A percentile compares a stretch with the other conserved stretches of the same genome.
phyloP scores from a whole-genome alignment of 2,888 invertebrate genomes.

The Aspidiotus rigidus region DNA sequence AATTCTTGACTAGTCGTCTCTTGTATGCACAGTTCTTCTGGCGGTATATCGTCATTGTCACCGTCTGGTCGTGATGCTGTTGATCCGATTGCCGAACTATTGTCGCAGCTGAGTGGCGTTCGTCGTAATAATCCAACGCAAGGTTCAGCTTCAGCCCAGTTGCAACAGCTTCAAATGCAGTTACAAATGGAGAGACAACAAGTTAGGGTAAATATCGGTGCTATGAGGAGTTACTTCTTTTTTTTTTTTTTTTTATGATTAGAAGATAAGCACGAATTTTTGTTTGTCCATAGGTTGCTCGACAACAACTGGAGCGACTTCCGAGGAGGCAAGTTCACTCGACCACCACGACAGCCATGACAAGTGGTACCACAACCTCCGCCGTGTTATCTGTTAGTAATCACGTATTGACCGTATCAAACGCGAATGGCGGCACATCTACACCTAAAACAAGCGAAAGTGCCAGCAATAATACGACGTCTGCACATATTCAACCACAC shows the following conservation, averaged over 20 bases:
- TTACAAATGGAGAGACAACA: slow-evolving; percentile 82
- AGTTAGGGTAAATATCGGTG: slow-evolving; percentile 50
- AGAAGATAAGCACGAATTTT: too few relatives aligned
- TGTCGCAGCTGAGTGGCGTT: slow-evolving; percentile 90
- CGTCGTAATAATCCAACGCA: slow-evolving; percentile 50
- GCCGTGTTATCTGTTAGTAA: slow-evolving; percentile 36
- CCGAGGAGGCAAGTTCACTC: slow-evolving; percentile 71
- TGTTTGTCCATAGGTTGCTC: slow-evolving; percentile 54
- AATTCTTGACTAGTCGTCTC: too few relatives aligned
- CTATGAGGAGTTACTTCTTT: too few relatives aligned
- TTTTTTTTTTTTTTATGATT: too few relatives aligned
- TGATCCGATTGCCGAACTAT: slow-evolving; percentile 91
- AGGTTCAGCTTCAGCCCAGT: slow-evolving; percentile 51
- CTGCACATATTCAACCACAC: slow-evolving; percentile 33
- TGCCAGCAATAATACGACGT: slow-evolving; percentile 39
- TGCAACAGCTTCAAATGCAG: slow-evolving; percentile 93
- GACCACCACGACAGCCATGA: slow-evolving; percentile 45
- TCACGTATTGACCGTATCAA: slow-evolving; percentile 35
- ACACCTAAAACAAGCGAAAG: slow-evolving; percentile 41
- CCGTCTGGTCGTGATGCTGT: slow-evolving; percentile 87
- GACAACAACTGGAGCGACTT: slow-evolving; percentile 80
- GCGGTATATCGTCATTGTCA: slow-evolving; percentile 73
- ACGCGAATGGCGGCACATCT: slow-evolving; percentile 44
- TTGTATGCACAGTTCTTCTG: slow-evolving; percentile 57
- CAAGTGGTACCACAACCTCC: slow-evolving; percentile 35